These are phyloP conservation scores for Vespertilio murinus DNA, from an alignment of 2,797 vertebrate species.

Conservation along the genomic window DNA sequence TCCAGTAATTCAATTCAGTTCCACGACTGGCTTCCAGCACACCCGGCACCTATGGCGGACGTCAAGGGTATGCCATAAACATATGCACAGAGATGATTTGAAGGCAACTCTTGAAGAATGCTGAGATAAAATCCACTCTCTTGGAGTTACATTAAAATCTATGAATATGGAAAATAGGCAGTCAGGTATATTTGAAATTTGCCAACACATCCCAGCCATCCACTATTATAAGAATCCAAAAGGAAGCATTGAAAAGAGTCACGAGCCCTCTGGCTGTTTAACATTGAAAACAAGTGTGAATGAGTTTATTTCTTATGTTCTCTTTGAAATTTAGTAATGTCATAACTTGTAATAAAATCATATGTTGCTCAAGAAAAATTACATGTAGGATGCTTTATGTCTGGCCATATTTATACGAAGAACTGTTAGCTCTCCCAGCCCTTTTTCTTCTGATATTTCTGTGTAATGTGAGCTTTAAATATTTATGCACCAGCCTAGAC, in stretches of 20 bases:
- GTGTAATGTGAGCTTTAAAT: conserved; percentile 67
- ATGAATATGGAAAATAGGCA: conserved; percentile 42
- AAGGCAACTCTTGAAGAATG: conserved; percentile 45
- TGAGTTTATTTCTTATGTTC: conserved; percentile 16
- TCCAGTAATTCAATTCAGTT: conserved; percentile 43
- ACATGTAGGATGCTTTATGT: conserved; percentile 1
- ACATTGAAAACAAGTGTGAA: conserved; percentile 24
- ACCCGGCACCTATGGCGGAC: conserved; percentile 33
- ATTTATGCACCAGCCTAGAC: conserved; percentile 48
- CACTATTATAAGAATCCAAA: conserved; percentile 44
- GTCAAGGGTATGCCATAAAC: neutral
- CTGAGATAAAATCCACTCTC: conserved; percentile 56
- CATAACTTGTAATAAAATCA: conserved; percentile 49
- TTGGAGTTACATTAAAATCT: conserved; percentile 32
- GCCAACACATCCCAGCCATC: conserved; percentile 5
- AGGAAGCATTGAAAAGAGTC: conserved; percentile 34
- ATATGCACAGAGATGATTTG: neutral
- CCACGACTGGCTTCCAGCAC: neutral
- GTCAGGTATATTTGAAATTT: conserved; percentile 53
- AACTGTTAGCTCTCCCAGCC: neutral
- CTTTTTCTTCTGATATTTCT: conserved; percentile 43
- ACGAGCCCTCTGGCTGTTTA: neutral
- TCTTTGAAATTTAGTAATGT: conserved; percentile 50
- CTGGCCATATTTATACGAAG: conserved; percentile 12
- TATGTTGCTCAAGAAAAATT: conserved; percentile 45